phyloP scores from a whole-genome alignment of 2,888 invertebrate genomes.

The Suillia variegata region DNA sequence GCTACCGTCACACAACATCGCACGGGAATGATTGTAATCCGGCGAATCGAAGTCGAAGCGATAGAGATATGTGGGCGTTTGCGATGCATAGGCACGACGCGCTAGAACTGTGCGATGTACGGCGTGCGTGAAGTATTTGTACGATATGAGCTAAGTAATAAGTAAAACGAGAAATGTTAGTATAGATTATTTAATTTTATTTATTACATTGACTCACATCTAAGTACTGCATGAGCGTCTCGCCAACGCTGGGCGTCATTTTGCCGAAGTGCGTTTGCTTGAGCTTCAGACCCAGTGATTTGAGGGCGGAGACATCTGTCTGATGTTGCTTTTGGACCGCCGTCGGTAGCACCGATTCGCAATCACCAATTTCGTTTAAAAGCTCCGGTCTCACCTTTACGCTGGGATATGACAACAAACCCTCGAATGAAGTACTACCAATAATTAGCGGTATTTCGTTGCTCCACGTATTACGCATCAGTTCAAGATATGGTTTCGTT shows the following conservation, averaged over 20 bases:
- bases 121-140: conserved; percentile 57
- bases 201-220: conserved; percentile 28
- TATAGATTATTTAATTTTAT: neutral
- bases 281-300: conserved; percentile 39
- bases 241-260: conserved; percentile 30
- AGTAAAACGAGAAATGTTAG: neutral
- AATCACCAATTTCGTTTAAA: conserved; percentile 41
- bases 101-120: conserved; percentile 43
- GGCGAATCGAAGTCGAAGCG: conserved; percentile 59
- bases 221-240: conserved; percentile 26
- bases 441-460: conserved; percentile 54
- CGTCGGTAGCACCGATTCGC: conserved; percentile 53
- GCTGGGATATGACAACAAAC: conserved; percentile 48
- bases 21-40: conserved; percentile 54
- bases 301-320: too few relatives aligned
- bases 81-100: conserved; percentile 38
- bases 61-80: conserved; percentile 52
- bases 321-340: too few relatives aligned
- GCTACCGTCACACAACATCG: conserved; percentile 48
- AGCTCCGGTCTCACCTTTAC: conserved; percentile 40
- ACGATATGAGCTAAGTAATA: conserved; percentile 47
- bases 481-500: conserved; percentile 39
- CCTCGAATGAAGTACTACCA: conserved; percentile 57
- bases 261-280: conserved; percentile 42
- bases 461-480: conserved; percentile 51